Base-by-base conservation (phyloP, 30 jellyfish, hydroid and myxozoan genomes). In the Cassiopea andromeda region DNA sequence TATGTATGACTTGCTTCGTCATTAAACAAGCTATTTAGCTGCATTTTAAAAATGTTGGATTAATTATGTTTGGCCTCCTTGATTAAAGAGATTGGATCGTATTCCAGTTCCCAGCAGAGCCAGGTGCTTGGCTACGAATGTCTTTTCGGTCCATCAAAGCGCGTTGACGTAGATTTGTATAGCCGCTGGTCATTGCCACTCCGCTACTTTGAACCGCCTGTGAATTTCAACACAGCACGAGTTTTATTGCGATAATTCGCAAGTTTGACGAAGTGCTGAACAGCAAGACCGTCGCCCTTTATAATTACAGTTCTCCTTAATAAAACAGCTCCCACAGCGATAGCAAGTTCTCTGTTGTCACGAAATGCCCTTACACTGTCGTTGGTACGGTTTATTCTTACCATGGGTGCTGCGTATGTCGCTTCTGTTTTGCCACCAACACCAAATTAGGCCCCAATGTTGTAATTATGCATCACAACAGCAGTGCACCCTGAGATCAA, bases 321-420 rank as follows among this genome's bases (percentile, higher is more conserved):
- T 66, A n/a, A 59, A 81, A 57, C 90, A 81, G 90, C 80, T 48
- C 80, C 70, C n/a, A 67, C 79, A 8, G 82, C 9, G 80, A 46
- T 19, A 70, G 38, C 79, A 70, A 70, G 8, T 19, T 5, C 54
- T 43, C 18, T 44, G 43, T 27, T 81, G 81, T 81, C 90, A 81
- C 90, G 90, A 81, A 66, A 81, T 18, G 86, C 5, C 59, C 46
- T 1, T 44, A 27, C 46, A n/a, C 69, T 46, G 64, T 58, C 83
- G n/a, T 75, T 58, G 47, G 68, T 54, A 75, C 46, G 83, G 43
- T 16, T n/a, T n/a, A n/a, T 16, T 16, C 86, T 50, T 10, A 54
- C 86, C 48, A 48, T n/a, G 86, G 86, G 50, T 50, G 86, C 86
- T 77, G 86, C 14, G 70, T 38, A 77, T 48, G 10, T 77, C 49